phyloP scores from a whole-genome alignment of 2,888 invertebrate genomes.

The Schizotus pectinicornis region DNA sequence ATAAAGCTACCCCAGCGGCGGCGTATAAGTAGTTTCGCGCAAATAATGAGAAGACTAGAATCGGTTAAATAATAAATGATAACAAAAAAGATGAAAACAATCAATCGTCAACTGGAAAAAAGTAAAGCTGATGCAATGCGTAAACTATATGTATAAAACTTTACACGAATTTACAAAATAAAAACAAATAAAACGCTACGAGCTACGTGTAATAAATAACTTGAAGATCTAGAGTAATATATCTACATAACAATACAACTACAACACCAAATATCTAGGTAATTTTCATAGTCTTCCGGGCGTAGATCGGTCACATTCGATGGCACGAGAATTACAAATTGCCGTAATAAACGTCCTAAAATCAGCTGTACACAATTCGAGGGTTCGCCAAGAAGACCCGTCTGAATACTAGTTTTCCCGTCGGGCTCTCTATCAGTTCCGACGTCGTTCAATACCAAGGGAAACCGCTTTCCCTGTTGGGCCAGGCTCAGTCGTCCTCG shows the following conservation, averaged over 20 bases:
- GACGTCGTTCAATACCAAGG: conserved; percentile 54
- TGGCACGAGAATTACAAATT: conserved; percentile 52
- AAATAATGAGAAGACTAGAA: conserved; percentile 30
- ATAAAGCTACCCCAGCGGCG: conserved; percentile 1
- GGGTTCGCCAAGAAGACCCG: conserved; percentile 4
- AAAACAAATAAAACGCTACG: conserved; percentile 47
- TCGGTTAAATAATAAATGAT: conserved; percentile 10
- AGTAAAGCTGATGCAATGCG: conserved; percentile 43
- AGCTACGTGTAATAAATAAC: conserved; percentile 54
- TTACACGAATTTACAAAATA: conserved; percentile 55
- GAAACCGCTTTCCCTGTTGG: conserved; percentile 58
- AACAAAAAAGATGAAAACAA: conserved; percentile 20
- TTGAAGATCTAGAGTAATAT: conserved; percentile 52
- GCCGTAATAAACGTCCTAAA: conserved; percentile 9
- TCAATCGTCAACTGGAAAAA: conserved; percentile 4
- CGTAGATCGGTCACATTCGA: conserved; percentile 42
- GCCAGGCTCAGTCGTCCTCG: conserved; percentile 80
- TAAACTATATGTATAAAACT: conserved; percentile 47
- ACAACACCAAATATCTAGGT: conserved; percentile 55
- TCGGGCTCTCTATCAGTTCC: not conserved
- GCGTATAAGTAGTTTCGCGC: not conserved
- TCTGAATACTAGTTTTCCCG: conserved; percentile 3
- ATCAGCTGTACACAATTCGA: conserved; percentile 18
- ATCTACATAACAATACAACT: conserved; percentile 61
- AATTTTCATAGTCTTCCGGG: conserved; percentile 50